Conservation (phyloP, 2,888 invertebrate genomes). For the Cephus runcator region DNA sequence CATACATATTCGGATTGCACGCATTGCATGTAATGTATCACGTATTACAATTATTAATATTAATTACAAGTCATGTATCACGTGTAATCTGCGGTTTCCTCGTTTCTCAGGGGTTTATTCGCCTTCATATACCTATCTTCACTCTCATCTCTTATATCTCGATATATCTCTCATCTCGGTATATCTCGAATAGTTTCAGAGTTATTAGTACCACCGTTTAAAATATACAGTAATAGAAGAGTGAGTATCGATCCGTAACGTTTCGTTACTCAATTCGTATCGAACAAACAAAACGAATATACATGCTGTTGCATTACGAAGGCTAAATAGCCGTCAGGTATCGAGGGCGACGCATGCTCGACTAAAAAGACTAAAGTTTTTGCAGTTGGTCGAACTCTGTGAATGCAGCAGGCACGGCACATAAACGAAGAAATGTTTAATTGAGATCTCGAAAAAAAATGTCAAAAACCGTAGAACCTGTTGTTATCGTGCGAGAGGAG, state of each 20-base stretch:
- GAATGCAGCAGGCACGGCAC: neutral
- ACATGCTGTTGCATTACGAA: conserved; percentile 14
- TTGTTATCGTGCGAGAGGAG: conserved; percentile 10
- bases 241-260: conserved; percentile 6
- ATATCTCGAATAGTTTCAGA: neutral
- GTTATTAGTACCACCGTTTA: neutral
- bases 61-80: neutral
- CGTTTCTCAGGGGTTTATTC: neutral
- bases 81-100: neutral
- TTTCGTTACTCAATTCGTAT: conserved; percentile 42
- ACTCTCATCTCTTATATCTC: neutral
- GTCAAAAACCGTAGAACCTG: conserved; percentile 12
- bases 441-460: conserved; percentile 2
- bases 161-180: neutral
- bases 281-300: conserved; percentile 50
- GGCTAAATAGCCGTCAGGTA: neutral
- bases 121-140: neutral
- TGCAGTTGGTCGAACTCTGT: neutral
- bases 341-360: neutral
- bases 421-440: neutral
- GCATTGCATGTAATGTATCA: neutral
- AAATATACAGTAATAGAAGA: neutral
- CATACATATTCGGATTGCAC: too few relatives aligned
- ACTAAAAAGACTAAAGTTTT: neutral
- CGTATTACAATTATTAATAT: too few relatives aligned